Percentiles rank a stretch among this genome's conserved stretches.
These are phyloP conservation scores for Xenopus petersii DNA, from an alignment of 2,797 vertebrate species.

Conservation along the genomic window DNA sequence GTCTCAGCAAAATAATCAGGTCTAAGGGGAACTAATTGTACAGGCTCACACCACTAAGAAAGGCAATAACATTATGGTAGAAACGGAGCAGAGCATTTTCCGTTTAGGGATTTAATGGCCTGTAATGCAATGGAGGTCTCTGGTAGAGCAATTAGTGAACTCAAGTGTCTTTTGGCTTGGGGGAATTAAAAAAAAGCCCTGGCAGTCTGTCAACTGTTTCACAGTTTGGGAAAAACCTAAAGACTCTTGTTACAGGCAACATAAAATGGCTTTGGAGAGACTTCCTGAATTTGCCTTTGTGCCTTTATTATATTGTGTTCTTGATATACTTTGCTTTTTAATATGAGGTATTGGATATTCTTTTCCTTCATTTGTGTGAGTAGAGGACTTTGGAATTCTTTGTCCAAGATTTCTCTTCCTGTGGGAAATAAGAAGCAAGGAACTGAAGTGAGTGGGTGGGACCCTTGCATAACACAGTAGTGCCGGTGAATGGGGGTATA, in stretches of 20 bases:
- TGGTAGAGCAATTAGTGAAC: constrained; percentile 56
- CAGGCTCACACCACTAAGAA: background rate
- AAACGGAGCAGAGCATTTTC: constrained; percentile 44
- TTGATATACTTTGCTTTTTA: too few species aligned
- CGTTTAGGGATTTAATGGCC: constrained; percentile 59
- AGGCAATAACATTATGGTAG: background rate
- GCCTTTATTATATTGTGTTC: background rate
- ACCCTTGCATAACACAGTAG: too few species aligned
- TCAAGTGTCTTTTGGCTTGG: constrained; percentile 50
- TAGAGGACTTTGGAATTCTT: constrained; percentile 54
- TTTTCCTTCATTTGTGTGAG: constrained; percentile 53
- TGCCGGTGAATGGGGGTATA: too few species aligned
- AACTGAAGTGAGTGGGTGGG: too few species aligned
- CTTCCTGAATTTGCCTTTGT: background rate
- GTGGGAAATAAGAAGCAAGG: constrained; percentile 66
- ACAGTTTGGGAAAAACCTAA: constrained; percentile 39
- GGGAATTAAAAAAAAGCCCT: constrained; percentile 47
- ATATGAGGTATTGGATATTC: background rate
- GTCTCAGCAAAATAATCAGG: constrained; percentile 19
- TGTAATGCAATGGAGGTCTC: constrained; percentile 52
- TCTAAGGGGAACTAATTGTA: constrained; percentile 37
- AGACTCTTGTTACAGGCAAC: constrained; percentile 55
- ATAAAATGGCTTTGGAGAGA: background rate
- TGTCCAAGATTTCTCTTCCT: constrained; percentile 64
- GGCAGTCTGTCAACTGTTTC: constrained; percentile 56